Evolutionary conservation across 2,113 vertebrate species (phyloP), one percentile per base, ranked within the genome.

Genomic region (Lynx canadensis): DNA sequence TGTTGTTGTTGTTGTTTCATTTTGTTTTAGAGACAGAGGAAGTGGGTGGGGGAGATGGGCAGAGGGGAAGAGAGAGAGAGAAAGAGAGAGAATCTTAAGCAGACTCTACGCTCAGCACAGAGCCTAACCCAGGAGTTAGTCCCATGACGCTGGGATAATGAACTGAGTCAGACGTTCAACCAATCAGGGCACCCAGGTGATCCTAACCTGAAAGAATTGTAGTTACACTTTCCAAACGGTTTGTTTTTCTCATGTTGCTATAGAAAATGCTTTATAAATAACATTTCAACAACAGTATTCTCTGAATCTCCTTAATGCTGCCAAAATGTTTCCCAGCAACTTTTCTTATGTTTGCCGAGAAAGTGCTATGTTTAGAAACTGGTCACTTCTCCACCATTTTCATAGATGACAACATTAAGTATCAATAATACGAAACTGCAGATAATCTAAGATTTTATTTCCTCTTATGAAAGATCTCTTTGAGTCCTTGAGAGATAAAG

Each of bases 251-350:
- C 57, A 18, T 94, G 57, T 91, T 94, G 31, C 87, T 94, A 66
- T 83, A 95, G 52, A 92, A 89, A 97, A 96, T 66, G 27, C 45
- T 92, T 92, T 95, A 83, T 88, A 94, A 92, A 90, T 93, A 69
- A 84, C 27, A 89, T 88, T 94, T 96, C n/a, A 89, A 65, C 27
- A 92, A 71, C 1, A 0, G 1, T 89, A 25, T 73, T 97, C 96
- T 95, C 73, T 93, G 36, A 91, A 52, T 96, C 85, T 96, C 60
- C 65, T 91, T 86, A 63, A 66, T 92, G 29, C 25, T 91, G 8
- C 48, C 63, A 66, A 21, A 94, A 65, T 74, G 5, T 95, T 96
- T 87, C 48, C 74, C 14, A 29, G 65, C 23, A 97, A 79, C 27
- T 79, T 97, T 68, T 81, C 74, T 82, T 82, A 82, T 92, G 38